Percentiles rank a stretch among this genome's conserved stretches.
phyloP scores from a whole-genome alignment of 2,888 invertebrate genomes.

The Xanthostigma xanthostigma region DNA sequence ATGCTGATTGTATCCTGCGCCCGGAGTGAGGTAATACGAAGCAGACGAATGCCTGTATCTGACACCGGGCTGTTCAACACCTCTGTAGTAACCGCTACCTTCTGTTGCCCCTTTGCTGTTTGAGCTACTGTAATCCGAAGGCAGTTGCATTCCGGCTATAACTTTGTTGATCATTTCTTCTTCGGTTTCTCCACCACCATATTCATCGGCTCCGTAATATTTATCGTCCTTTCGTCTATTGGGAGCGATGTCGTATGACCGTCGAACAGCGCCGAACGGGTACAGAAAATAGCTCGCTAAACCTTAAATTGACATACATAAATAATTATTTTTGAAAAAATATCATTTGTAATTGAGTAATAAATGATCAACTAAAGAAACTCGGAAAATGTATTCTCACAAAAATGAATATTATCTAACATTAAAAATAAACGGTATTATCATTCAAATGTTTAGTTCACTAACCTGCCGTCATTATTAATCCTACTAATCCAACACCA shows the following conservation, averaged over 20 bases:
- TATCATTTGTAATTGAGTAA: too few relatives aligned
- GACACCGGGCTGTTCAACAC: slow-evolving; percentile 13
- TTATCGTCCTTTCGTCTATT: slow-evolving; percentile 45
- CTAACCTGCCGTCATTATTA: slow-evolving; percentile 48
- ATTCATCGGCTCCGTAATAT: slow-evolving; percentile 52
- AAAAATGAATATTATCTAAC: too few relatives aligned
- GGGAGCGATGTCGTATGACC: slow-evolving; percentile 43
- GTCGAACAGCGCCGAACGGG: slow-evolving; percentile 51
- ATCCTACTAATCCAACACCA: slow-evolving; percentile 58
- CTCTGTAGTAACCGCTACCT: slow-evolving; percentile 16
- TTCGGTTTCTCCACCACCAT: slow-evolving; percentile 55
- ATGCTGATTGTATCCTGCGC: too few relatives aligned
- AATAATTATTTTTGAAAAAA: too few relatives aligned
- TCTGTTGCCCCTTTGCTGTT: slow-evolving; percentile 14
- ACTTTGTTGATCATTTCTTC: slow-evolving; percentile 65
- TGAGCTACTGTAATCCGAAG: too few relatives aligned
- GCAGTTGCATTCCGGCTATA: slow-evolving; percentile 45
- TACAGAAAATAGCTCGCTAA: slow-evolving; percentile 63
- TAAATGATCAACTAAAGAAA: too few relatives aligned
- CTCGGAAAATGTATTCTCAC: too few relatives aligned
- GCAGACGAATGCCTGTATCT: background rate
- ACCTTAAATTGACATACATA: slow-evolving; percentile 18
- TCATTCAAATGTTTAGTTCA: too few relatives aligned
- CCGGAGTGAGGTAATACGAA: too few relatives aligned
- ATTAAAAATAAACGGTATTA: too few relatives aligned